These are phyloP conservation scores for Cetonia aurata DNA, from an alignment of 2,888 invertebrate species.

Conservation along the genomic window DNA sequence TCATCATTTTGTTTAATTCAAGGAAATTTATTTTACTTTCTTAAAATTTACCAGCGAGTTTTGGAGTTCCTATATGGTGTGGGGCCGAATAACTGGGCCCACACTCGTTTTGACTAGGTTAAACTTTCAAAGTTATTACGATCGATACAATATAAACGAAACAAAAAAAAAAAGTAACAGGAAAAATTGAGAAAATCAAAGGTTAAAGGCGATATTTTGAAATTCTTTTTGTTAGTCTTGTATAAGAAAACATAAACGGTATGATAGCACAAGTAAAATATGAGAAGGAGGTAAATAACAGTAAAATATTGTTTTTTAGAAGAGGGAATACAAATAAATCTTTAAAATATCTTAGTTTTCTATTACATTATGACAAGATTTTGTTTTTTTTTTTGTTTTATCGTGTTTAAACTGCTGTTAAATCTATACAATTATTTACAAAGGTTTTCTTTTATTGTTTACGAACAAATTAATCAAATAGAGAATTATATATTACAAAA, in stretches of 20 bases:
- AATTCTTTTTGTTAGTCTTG: slow-evolving; percentile 43
- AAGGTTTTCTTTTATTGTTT: slow-evolving; percentile 49
- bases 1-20: slow-evolving; percentile 11
- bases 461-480: slow-evolving; percentile 21
- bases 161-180: slow-evolving; percentile 54
- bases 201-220: slow-evolving; percentile 56
- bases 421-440: slow-evolving; percentile 65
- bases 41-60: slow-evolving; percentile 83
- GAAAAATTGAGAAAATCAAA: slow-evolving; percentile 59
- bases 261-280: slow-evolving; percentile 30
- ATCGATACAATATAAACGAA: slow-evolving; percentile 29
- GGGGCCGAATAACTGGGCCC: slow-evolving; percentile 52
- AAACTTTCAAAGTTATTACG: slow-evolving; percentile 63
- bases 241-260: slow-evolving; percentile 49
- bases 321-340: slow-evolving; percentile 50
- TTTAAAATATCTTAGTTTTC: slow-evolving; percentile 10
- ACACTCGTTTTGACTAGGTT: slow-evolving; percentile 64
- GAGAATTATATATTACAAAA: slow-evolving; percentile 25
- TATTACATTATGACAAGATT: slow-evolving; percentile 20
- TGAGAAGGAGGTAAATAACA: slow-evolving; percentile 52
- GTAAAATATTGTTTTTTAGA: neutral
- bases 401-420: slow-evolving; percentile 29
- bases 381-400: slow-evolving; percentile 11
- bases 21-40: slow-evolving; percentile 65
- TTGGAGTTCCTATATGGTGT: slow-evolving; percentile 78